A percentile compares a stretch with the other conserved stretches of the same genome.
These are phyloP conservation scores for Lagorchestes hirsutus DNA, from an alignment of 2,797 vertebrate species.

Conservation along the genomic window DNA sequence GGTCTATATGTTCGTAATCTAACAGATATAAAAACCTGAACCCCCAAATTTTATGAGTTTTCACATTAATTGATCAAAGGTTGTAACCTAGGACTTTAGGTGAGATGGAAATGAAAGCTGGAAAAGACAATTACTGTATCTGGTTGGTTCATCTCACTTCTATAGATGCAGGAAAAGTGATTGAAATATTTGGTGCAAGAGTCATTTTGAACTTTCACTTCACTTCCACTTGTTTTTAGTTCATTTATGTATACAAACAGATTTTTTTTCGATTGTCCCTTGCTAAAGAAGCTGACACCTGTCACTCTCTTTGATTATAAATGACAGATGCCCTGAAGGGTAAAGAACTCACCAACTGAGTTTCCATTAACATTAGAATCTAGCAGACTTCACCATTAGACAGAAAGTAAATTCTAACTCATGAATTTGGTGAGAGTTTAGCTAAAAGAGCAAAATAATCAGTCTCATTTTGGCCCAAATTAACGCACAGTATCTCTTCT, in stretches of 20 bases:
- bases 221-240: constrained; percentile 36
- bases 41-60: neutral
- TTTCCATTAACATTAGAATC: constrained; percentile 58
- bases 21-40: constrained; percentile 39
- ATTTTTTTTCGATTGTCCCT: constrained; percentile 61
- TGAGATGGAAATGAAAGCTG: neutral
- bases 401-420: constrained; percentile 10
- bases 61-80: neutral
- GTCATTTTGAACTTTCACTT: constrained; percentile 19
- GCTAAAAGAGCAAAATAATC: neutral
- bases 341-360: constrained; percentile 54
- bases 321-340: constrained; percentile 69
- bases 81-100: neutral
- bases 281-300: constrained; percentile 73
- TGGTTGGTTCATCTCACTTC: neutral
- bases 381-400: neutral
- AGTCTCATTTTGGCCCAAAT: neutral
- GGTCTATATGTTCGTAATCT: neutral
- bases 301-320: constrained; percentile 73
- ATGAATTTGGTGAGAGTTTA: constrained; percentile 23
- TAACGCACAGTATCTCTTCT: neutral
- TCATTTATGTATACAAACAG: constrained; percentile 70
- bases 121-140: neutral
- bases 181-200: constrained; percentile 30
- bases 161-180: neutral